These are phyloP conservation scores for Crotalus horridus DNA, from an alignment of 2,113 vertebrate species.

Conservation along the genomic window DNA sequence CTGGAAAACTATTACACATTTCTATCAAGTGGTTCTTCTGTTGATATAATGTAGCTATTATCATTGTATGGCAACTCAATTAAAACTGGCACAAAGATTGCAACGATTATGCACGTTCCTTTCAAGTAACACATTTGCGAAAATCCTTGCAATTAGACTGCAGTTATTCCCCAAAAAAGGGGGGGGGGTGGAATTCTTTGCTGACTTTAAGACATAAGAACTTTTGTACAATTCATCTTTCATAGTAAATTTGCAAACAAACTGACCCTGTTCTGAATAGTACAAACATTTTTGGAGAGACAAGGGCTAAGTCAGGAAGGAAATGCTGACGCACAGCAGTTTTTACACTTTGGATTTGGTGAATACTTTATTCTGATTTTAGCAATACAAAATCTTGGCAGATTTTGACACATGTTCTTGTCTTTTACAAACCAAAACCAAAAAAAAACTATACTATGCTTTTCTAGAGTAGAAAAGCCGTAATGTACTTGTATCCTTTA, in stretches of 20 bases:
- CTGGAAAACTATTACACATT: slow-evolving; percentile 12
- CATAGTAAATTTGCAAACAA: not conserved
- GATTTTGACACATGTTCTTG: not conserved
- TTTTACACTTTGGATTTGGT: not conserved
- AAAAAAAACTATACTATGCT: not conserved
- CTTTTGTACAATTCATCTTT: not conserved
- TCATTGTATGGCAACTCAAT: slow-evolving; percentile 1
- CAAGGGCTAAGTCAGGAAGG: not conserved
- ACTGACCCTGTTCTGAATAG: not conserved
- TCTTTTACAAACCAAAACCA: not conserved
- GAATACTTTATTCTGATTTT: not conserved
- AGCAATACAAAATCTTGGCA: not conserved
- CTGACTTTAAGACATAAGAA: slow-evolving; percentile 7
- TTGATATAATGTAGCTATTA: not conserved
- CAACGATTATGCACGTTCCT: not conserved
- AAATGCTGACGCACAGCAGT: not conserved
- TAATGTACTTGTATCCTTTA: not conserved
- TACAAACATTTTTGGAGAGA: not conserved
- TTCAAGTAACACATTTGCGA: slow-evolving; percentile 15
- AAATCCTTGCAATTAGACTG: slow-evolving; percentile 32
- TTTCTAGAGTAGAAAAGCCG: not conserved
- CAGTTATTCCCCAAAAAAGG: not conserved
- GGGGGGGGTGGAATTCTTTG: not conserved
- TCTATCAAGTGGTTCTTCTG: not conserved
- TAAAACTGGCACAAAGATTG: slow-evolving; percentile 4